Conservation (phyloP, 2,113 vertebrate species). For the Ursus arctos region DNA sequence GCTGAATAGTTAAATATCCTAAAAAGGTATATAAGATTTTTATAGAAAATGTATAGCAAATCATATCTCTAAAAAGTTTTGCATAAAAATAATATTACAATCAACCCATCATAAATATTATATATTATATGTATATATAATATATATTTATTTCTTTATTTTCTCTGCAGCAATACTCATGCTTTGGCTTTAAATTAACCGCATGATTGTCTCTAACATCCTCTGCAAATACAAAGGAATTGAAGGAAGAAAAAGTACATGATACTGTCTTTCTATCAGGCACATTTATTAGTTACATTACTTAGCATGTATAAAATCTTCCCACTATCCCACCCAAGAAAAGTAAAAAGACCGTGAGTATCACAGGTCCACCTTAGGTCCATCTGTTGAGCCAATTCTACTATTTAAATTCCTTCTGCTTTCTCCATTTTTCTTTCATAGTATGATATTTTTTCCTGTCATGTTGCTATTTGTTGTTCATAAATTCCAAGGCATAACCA, state of each 20-base stretch:
- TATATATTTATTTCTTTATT: background rate
- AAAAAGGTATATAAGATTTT: background rate
- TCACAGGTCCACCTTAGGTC: background rate
- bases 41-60: background rate
- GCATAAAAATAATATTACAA: background rate
- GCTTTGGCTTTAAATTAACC: constrained; percentile 10
- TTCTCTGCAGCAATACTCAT: background rate
- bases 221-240: background rate
- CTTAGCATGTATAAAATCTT: background rate
- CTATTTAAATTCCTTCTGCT: constrained; percentile 46
- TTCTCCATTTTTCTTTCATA: constrained; percentile 61
- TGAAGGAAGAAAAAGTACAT: background rate
- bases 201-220: background rate
- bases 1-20: background rate
- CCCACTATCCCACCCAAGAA: background rate
- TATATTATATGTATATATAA: background rate
- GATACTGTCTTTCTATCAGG: background rate
- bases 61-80: background rate
- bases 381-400: background rate
- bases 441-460: constrained; percentile 56
- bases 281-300: background rate
- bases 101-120: background rate
- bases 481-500: constrained; percentile 77
- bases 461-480: constrained; percentile 71
- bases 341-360: background rate